Base-by-base conservation (phyloP, 2,797 vertebrate species). In the Leuciscus waleckii region DNA sequence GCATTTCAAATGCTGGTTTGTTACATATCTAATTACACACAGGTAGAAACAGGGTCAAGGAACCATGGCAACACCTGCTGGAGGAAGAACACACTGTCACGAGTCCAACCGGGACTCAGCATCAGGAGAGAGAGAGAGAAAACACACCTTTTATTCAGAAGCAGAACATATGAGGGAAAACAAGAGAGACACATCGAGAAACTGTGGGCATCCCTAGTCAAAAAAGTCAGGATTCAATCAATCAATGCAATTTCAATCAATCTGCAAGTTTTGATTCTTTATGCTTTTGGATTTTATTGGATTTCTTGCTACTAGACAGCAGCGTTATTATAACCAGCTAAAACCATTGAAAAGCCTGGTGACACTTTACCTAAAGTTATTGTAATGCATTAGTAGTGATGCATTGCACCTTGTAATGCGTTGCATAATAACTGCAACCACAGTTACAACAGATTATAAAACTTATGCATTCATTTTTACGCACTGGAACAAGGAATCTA, bases 141-240 rank as follows among this genome's bases (percentile, higher is more conserved):
- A 89, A 87, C 89, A 86, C 80, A 87, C 70, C 65, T 90, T 91
- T 90, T 86, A 91, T 88, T 89, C 51, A 87, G 82, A 81, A 79
- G 84, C 56, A 65, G 85, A 89, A 89, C 82, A 51, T 84, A 83
- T 85, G 80, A 76, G 85, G 74, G 43, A 84, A 88, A 90, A 90
- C 79, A 82, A 87, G 49, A 87, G 79, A 85, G 74, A 56, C 76
- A 89, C 85, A 86, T 84, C 56, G 78, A 88, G 79, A 88, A 90
- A 88, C 84, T 81, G 88, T 73, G 79, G 51, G 74, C 61, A 86
- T 63, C 78, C 41, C 29, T 21, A 29, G 74, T 78, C 65, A 29
- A 49, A 70, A 43, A 63, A 63, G 10, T 26, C 63, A 58, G 76
- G 68, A 79, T 58, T 73, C 63, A 49, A 29, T 29, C 29, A 29